These are phyloP conservation scores for Naso thynnoides DNA, from an alignment of 2,797 vertebrate species.

Conservation along the genomic window DNA sequence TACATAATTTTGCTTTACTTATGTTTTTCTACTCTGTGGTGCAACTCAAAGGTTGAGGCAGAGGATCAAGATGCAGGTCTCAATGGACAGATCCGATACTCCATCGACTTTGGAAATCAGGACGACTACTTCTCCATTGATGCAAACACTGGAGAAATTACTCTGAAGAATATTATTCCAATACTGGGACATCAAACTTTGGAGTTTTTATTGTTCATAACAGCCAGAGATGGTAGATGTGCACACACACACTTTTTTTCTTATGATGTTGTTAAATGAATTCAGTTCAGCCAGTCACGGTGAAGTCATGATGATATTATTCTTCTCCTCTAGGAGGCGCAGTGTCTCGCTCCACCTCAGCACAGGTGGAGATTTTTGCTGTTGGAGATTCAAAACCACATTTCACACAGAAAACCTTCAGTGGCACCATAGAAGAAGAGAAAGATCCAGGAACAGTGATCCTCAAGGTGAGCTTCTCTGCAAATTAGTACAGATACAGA, in stretches of 20 bases:
- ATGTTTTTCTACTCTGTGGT: background rate
- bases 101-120: conserved; percentile 11
- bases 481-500: too few relatives aligned
- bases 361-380: conserved; percentile 5
- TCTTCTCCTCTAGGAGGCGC: background rate
- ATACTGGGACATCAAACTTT: background rate
- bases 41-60: conserved; percentile 10
- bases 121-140: conserved; percentile 7
- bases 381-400: conserved; percentile 7
- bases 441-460: conserved; percentile 6
- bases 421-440: conserved; percentile 13
- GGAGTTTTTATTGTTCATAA: conserved; percentile 1
- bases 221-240: conserved; percentile 21
- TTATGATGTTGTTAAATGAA: too few relatives aligned
- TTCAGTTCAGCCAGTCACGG: background rate
- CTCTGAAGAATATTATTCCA: background rate
- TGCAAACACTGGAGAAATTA: background rate
- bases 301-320: background rate
- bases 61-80: conserved; percentile 8
- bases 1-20: too few relatives aligned
- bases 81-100: conserved; percentile 18
- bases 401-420: conserved; percentile 9
- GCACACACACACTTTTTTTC: background rate
- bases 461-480: conserved; percentile 23
- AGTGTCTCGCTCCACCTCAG: conserved; percentile 1